Evolutionary conservation across 35 echinoderm and acorn worm genomes (phyloP), one percentile per base, ranked within the genome.

Genomic region (Ophioderma brevispina): DNA sequence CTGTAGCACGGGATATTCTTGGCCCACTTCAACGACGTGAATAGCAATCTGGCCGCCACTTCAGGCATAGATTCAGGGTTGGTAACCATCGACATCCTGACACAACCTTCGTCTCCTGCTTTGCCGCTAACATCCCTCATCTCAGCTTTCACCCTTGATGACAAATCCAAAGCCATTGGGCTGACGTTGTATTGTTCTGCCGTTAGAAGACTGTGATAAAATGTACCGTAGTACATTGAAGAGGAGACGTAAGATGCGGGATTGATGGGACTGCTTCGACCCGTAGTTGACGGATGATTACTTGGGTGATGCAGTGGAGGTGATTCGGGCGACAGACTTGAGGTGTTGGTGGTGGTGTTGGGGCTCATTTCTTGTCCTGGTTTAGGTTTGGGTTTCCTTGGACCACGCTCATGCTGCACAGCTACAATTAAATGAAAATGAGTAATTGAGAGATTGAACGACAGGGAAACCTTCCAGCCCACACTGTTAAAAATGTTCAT

Each of bases 181-280:
- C 91, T 99, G 33, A 99, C 82, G 76, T 99, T 99, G 85, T 81
- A 99, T 76, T 99, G 97, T 78, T 99, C 97, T 0, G 97, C 97
- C 4, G 93, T 95, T 1, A 99, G 88, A 0, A 99, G 79, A 80
- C 97, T 99, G 88, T 99, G 97, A 40, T 99, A 99, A 70, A 99
- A 99, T 11, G 97, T 99, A 0, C 97, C 97, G 78, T 99, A 99
- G 88, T 95, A 99, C 87, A 94, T 92, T 0, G 91, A 93, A 3
- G 92, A 78, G 8, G 95, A 97, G 32, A 91, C 87, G 75, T 90
- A 78, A 81, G 84, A 90, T 19, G 81, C 75, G 0, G 83, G 76
- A 8, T 80, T 59, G 33, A 85, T 55, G 33, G 83, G 87, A 15
- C 70, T 88, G 49, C 35, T 38, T 32, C 33, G 40, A n/a, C 39